Evolutionary conservation across 2,888 invertebrate genomes (phyloP).

Genomic region (Pammene fasciana): DNA sequence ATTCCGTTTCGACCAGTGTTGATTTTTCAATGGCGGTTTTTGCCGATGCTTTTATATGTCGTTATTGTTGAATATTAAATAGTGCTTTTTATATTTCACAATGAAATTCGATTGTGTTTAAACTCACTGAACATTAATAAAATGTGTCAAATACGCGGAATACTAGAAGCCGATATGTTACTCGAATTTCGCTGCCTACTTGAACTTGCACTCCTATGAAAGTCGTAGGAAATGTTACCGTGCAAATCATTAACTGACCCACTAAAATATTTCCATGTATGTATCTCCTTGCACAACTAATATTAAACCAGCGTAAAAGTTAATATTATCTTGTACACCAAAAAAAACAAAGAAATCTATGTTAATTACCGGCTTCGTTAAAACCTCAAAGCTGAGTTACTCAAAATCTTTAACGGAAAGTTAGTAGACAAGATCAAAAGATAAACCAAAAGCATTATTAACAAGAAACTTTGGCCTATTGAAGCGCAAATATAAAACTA

Average conservation of each 20-base stretch:
- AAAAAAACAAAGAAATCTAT: too few species aligned
- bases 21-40: constrained; percentile 29
- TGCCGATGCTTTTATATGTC: constrained; percentile 1
- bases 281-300: too few species aligned
- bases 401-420: constrained; percentile 10
- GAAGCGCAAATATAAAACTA: constrained; percentile 52
- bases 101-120: background rate
- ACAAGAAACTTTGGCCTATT: constrained; percentile 12
- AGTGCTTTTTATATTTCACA: background rate
- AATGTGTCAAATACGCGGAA: background rate
- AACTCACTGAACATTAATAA: background rate
- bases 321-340: too few species aligned
- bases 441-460: constrained; percentile 21
- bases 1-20: constrained; percentile 12
- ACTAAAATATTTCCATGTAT: too few species aligned
- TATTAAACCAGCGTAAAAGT: too few species aligned
- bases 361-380: background rate
- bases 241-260: too few species aligned
- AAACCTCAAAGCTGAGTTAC: background rate
- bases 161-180: too few species aligned
- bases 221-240: too few species aligned
- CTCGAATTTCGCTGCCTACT: too few species aligned
- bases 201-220: too few species aligned
- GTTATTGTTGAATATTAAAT: background rate
- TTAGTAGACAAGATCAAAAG: constrained; percentile 14